Evolutionary conservation across 2,113 vertebrate genomes (phyloP).

Genomic region (Gulo gulo): DNA sequence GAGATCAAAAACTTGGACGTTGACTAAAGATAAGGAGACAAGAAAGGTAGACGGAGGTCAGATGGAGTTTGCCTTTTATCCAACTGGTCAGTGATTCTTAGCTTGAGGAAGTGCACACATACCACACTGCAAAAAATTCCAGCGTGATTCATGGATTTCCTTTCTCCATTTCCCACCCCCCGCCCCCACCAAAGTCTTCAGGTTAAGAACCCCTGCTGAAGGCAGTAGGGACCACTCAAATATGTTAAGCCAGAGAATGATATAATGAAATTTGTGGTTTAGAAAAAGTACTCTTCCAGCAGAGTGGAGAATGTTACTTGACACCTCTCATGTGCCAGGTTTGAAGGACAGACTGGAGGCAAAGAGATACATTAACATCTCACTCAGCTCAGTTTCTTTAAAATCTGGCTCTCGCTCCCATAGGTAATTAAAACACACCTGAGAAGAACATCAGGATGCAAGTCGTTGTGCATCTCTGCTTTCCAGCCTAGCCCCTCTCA

Average conservation of each 20-base stretch:
- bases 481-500: not conserved
- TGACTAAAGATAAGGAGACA: not conserved
- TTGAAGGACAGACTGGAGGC: not conserved
- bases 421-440: not conserved
- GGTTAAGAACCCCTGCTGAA: not conserved
- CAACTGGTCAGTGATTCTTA: not conserved
- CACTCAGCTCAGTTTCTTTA: not conserved
- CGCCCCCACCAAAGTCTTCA: not conserved
- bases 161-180: not conserved
- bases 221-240: not conserved
- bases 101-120: not conserved
- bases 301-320: not conserved
- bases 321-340: not conserved
- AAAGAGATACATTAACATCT: not conserved
- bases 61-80: not conserved
- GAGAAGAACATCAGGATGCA: not conserved
- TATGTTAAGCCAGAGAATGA: not conserved
- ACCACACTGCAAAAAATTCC: not conserved
- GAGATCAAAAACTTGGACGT: not conserved
- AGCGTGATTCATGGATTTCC: not conserved
- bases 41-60: not conserved
- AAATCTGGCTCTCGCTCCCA: not conserved
- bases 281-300: not conserved
- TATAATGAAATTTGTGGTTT: not conserved
- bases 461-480: not conserved